These are phyloP conservation scores for Troides aeacus DNA, from an alignment of 2,888 invertebrate genomes.

Conservation along the genomic window DNA sequence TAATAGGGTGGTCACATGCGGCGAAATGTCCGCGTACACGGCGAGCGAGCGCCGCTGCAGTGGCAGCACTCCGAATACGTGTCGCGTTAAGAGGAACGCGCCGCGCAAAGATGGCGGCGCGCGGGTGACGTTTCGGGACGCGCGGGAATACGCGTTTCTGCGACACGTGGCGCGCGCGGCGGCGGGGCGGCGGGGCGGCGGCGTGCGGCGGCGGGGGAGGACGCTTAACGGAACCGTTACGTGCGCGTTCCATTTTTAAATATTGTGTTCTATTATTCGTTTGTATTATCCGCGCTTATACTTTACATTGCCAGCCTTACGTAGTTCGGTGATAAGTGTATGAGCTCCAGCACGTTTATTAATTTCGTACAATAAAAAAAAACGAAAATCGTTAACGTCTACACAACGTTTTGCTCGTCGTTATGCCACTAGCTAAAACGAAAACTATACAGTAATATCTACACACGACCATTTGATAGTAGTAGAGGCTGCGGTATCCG, in stretches of 20 bases:
- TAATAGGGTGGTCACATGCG: conserved; percentile 76
- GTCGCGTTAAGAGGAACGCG: conserved; percentile 50
- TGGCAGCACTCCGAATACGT: conserved; percentile 50
- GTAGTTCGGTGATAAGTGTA: not conserved
- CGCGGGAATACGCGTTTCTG: conserved; percentile 50
- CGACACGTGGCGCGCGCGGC: conserved; percentile 51
- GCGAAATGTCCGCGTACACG: conserved; percentile 66
- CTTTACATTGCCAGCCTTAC: not conserved
- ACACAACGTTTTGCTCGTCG: too few species aligned
- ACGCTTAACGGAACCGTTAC: conserved; percentile 34
- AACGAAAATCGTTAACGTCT: too few species aligned
- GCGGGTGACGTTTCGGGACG: conserved; percentile 36
- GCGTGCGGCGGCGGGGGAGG: too few species aligned
- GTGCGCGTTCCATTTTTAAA: conserved; percentile 26
- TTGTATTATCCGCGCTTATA: conserved; percentile 18
- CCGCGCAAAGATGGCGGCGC: conserved; percentile 31
- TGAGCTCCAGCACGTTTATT: too few species aligned
- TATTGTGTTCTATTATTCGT: conserved; percentile 16
- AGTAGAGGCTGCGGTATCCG: too few species aligned
- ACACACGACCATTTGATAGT: too few species aligned
- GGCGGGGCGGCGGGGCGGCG: too few species aligned
- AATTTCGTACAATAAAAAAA: too few species aligned
- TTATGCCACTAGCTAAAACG: too few species aligned
- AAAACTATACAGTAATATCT: too few species aligned
- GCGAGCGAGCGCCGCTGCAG: conserved; percentile 48